Conservation (phyloP, 2,888 invertebrate genomes). For the Acrobasis repandana region DNA sequence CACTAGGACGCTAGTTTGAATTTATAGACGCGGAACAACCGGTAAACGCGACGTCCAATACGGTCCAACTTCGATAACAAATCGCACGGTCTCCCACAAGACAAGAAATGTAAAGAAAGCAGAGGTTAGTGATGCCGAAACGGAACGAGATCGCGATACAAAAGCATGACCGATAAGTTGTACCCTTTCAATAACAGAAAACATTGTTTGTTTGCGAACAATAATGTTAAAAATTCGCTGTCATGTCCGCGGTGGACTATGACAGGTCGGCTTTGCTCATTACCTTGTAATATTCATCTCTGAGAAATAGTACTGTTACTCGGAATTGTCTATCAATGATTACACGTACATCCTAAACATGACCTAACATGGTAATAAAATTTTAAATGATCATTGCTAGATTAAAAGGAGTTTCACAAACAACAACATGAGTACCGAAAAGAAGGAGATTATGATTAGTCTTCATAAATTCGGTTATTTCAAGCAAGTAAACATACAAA, state of each 20-base stretch:
- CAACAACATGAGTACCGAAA: too few relatives aligned
- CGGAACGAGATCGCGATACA: slow-evolving; percentile 71
- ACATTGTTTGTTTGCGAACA: slow-evolving; percentile 70
- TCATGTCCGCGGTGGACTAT: slow-evolving; percentile 58
- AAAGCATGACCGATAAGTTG: slow-evolving; percentile 79
- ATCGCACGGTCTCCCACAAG: slow-evolving; percentile 48
- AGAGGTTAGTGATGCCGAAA: slow-evolving; percentile 51
- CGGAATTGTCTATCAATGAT: neutral
- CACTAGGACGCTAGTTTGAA: slow-evolving; percentile 72
- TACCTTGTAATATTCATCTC: neutral
- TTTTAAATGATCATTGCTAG: neutral
- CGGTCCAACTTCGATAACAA: slow-evolving; percentile 48
- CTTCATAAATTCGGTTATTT: too few relatives aligned
- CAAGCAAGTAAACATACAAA: too few relatives aligned
- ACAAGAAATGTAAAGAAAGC: slow-evolving; percentile 60
- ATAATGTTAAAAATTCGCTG: slow-evolving; percentile 59
- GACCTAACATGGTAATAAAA: neutral
- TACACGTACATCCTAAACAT: neutral
- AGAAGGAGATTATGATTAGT: too few relatives aligned
- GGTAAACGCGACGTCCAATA: slow-evolving; percentile 58
- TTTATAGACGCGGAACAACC: slow-evolving; percentile 68
- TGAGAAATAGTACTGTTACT: slow-evolving; percentile 11
- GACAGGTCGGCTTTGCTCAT: slow-evolving; percentile 31
- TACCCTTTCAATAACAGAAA: slow-evolving; percentile 74
- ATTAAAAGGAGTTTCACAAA: too few relatives aligned